Conservation (phyloP, 2,888 invertebrate genomes). For the Orthosia incerta region DNA sequence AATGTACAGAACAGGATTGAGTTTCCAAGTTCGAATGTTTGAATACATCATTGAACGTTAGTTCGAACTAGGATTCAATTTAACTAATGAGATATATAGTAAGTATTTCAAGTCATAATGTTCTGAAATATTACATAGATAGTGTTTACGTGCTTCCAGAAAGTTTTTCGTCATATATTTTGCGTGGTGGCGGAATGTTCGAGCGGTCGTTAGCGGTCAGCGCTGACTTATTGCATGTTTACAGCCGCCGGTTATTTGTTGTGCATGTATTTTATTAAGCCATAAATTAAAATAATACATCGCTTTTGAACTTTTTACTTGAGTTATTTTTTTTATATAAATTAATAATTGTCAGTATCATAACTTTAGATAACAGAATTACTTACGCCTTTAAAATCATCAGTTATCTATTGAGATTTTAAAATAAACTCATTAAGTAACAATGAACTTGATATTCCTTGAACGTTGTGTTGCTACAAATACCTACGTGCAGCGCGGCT, state of each 20-base stretch:
- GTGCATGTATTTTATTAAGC: conserved; percentile 15
- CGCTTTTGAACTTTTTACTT: background rate
- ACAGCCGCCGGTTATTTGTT: conserved; percentile 9
- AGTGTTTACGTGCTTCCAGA: background rate
- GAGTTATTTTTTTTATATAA: background rate
- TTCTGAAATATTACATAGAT: background rate
- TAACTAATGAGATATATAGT: background rate
- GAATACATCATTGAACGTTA: background rate
- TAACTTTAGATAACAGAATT: background rate
- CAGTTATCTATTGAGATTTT: background rate
- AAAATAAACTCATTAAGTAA: background rate
- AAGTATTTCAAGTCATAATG: too few relatives aligned
- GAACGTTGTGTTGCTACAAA: conserved; percentile 9
- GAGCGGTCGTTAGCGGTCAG: conserved; percentile 30
- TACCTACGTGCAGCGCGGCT: background rate
- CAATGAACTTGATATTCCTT: conserved; percentile 1
- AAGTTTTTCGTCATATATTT: background rate
- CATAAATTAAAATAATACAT: conserved; percentile 20
- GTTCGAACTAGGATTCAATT: background rate
- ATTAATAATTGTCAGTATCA: background rate
- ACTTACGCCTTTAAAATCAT: background rate
- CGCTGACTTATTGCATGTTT: conserved; percentile 31
- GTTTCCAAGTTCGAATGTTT: background rate
- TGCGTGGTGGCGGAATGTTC: conserved; percentile 5
- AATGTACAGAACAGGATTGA: background rate